Evolutionary conservation across 2,113 vertebrate genomes (phyloP).

Genomic region (Fregetta grallaria): DNA sequence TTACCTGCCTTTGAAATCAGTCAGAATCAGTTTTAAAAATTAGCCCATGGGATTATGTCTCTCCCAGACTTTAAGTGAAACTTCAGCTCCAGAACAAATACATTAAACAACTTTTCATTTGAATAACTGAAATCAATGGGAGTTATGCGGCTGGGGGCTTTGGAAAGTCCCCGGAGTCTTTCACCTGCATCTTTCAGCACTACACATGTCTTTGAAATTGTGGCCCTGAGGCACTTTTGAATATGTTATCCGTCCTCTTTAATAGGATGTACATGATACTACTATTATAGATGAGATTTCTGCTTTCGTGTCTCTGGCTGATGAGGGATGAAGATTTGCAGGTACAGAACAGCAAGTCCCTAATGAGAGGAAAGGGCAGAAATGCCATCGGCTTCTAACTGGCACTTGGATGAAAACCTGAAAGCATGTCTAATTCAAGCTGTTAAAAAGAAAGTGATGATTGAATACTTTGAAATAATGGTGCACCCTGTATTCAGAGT

Average conservation of each 20-base stretch:
- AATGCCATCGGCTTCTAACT: conserved; percentile 32
- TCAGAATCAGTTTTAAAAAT: neutral
- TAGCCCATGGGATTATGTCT: neutral
- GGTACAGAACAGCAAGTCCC: conserved; percentile 42
- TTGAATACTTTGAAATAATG: conserved; percentile 41
- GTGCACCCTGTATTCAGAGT: neutral
- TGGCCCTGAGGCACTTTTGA: conserved; percentile 7
- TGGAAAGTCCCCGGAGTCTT: conserved; percentile 41
- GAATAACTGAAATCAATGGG: conserved; percentile 34
- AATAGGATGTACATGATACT: conserved; percentile 44
- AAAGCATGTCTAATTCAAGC: conserved; percentile 38
- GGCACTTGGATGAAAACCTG: conserved; percentile 37
- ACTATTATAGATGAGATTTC: conserved; percentile 32
- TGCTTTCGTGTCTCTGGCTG: neutral
- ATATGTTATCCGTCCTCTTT: conserved; percentile 31
- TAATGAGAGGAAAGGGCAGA: conserved; percentile 59
- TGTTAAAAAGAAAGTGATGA: conserved; percentile 46
- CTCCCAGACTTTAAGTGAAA: neutral
- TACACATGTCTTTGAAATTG: conserved; percentile 31
- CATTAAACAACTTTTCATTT: conserved; percentile 39
- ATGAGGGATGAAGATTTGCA: conserved; percentile 50
- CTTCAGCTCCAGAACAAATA: conserved; percentile 22
- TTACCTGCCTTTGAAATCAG: conserved; percentile 12
- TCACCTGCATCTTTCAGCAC: conserved; percentile 35
- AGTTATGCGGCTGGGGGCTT: neutral